These are phyloP conservation scores for Heliconius melpomene DNA, from an alignment of 1,140 invertebrate species.

Conservation along the genomic window DNA sequence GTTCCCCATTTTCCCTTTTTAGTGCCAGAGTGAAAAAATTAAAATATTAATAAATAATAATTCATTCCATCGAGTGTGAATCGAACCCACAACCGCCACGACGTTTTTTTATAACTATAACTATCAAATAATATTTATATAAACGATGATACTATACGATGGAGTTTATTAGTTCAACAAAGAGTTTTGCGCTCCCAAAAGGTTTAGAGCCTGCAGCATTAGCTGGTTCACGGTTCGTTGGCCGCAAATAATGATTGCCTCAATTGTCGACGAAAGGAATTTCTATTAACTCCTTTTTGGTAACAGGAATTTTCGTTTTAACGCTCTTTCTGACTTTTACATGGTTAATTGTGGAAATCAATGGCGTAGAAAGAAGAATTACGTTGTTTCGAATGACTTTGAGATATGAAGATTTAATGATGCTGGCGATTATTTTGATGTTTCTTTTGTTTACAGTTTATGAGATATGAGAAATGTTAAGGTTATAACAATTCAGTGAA, in stretches of 20 bases:
- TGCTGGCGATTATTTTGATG: not conserved
- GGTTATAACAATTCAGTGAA: no score
- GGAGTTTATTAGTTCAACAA: not conserved
- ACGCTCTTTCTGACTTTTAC: constrained; percentile 26
- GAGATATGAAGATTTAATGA: not conserved
- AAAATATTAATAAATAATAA: no score
- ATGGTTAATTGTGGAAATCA: constrained; percentile 25
- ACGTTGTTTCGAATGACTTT: not conserved
- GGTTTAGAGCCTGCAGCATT: constrained; percentile 34
- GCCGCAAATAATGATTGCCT: constrained; percentile 40
- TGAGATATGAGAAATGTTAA: not conserved
- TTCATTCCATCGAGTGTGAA: no score
- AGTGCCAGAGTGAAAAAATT: no score
- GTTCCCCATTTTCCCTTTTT: no score
- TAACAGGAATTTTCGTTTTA: constrained; percentile 35
- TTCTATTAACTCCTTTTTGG: constrained; percentile 39
- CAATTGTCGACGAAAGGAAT: constrained; percentile 36
- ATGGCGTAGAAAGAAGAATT: constrained; percentile 20
- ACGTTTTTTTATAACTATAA: not conserved
- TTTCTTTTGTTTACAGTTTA: not conserved
- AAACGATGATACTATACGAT: not conserved
- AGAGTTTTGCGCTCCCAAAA: constrained; percentile 17
- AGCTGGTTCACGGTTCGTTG: constrained; percentile 40
- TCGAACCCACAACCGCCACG: no score
- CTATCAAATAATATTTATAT: not conserved